Base-by-base conservation (phyloP, 2,113 vertebrate genomes). In the Coturnix japonica region DNA sequence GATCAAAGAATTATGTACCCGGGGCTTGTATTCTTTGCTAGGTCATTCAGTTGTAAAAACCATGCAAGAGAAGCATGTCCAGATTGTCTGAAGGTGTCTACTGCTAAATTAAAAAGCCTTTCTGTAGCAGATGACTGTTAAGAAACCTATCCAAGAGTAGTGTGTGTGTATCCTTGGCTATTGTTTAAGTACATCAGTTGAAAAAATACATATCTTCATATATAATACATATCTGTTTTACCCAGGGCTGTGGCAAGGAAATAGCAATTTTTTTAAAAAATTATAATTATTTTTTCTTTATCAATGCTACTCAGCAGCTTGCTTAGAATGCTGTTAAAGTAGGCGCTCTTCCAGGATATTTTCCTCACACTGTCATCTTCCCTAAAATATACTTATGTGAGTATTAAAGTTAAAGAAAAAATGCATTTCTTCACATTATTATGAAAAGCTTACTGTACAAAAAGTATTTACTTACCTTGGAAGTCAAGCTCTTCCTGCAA, bases 401-500 rank as follows among this genome's bases (percentile, higher is more conserved):
- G 30, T 91, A 87, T 74, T 88, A 72, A 90, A 84, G 33, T 69
- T 65, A 93, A 43, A 67, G n/a, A 81, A 61, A 35, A 75, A 63
- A 77, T 0, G 0, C 7, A 57, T 70, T 83, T 93, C 39, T 30
- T 75, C 33, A 81, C 5, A 57, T 82, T 76, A 84, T 65, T 88
- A 80, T 6, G 64, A 82, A 78, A 88, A 93, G 17, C 20, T 69
- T 9, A 1, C 21, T 73, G 69, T 37, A 71, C 15, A 26, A 3
- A 33, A 81, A 89, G 76, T 39, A 35, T 61, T 87, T 83, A 70
- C 95, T 95, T 98, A 98, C 98, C 97, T 97, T 95, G 80, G 46
- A 31, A 95, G 96, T 9, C 85, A 95, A 61, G 78, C 53, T 91
- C 80, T 53, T 91, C 74, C 78, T 93, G 65, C 91, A 70, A 89